These are phyloP conservation scores for Coregonus suidteri DNA, from an alignment of 2,797 vertebrate genomes.

Conservation along the genomic window DNA sequence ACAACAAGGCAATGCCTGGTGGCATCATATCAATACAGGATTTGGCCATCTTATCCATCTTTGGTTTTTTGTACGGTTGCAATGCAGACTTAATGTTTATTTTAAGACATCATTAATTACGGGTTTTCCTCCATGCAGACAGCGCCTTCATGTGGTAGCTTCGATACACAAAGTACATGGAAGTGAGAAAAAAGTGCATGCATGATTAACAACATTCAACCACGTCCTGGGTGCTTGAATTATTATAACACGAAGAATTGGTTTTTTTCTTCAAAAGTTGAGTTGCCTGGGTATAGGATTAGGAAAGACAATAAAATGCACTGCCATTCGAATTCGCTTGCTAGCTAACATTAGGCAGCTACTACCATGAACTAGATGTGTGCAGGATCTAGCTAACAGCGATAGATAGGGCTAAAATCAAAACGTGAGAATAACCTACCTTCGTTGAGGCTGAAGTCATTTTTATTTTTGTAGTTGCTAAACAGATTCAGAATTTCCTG, in stretches of 20 bases:
- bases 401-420: background rate
- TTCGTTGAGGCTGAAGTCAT: constrained; percentile 81
- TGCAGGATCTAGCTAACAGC: background rate
- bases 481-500: background rate
- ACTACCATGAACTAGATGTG: background rate
- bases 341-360: background rate
- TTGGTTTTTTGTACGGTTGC: background rate
- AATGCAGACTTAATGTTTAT: background rate
- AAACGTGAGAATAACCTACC: constrained; percentile 53
- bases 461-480: constrained; percentile 14
- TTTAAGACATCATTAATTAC: background rate
- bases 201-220: background rate
- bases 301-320: background rate
- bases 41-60: background rate
- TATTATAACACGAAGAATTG: background rate
- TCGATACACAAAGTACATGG: background rate
- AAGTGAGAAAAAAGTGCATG: background rate
- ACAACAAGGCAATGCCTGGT: background rate
- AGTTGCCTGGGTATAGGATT: background rate
- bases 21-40: background rate
- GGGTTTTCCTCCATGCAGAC: background rate
- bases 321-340: too few species aligned
- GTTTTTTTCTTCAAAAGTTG: too few species aligned
- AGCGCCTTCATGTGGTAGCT: background rate
- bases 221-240: background rate